Conservation (phyloP, 2,113 vertebrate species). For the Columba livia region DNA sequence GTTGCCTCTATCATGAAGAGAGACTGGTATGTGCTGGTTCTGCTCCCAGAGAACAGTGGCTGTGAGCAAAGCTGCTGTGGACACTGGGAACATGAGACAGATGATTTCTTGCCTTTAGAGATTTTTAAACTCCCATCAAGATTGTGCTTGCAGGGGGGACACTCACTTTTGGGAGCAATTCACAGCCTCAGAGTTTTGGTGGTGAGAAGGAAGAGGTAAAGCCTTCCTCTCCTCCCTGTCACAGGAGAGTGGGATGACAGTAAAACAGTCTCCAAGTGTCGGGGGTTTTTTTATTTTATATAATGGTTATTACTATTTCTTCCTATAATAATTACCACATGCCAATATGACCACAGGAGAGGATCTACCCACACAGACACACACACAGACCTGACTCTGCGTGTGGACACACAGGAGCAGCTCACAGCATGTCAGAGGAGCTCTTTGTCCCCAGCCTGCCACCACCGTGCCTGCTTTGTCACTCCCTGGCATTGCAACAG, state of each 20-base stretch:
- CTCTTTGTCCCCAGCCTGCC: neutral
- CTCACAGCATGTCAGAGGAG: neutral
- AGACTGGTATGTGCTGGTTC: neutral
- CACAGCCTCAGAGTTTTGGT: neutral
- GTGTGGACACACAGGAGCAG: neutral
- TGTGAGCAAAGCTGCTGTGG: neutral
- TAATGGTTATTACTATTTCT: neutral
- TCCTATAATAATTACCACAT: neutral
- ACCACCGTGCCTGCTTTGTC: neutral
- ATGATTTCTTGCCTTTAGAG: neutral
- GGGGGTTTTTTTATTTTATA: neutral
- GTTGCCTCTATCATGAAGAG: neutral
- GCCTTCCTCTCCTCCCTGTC: neutral
- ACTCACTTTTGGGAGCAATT: neutral
- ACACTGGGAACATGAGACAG: neutral
- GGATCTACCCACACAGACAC: neutral
- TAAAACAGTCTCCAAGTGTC: neutral
- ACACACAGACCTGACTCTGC: neutral
- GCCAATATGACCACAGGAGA: rapidly evolving
- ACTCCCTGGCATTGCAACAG: neutral
- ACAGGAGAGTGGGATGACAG: neutral
- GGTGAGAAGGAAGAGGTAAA: neutral
- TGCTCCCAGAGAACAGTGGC: neutral
- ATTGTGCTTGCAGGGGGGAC: neutral
- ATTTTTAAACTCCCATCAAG: neutral